Percentiles rank a stretch among this genome's conserved stretches.
phyloP scores from a whole-genome alignment of 2,888 invertebrate genomes.

The Tipula lateralis region DNA sequence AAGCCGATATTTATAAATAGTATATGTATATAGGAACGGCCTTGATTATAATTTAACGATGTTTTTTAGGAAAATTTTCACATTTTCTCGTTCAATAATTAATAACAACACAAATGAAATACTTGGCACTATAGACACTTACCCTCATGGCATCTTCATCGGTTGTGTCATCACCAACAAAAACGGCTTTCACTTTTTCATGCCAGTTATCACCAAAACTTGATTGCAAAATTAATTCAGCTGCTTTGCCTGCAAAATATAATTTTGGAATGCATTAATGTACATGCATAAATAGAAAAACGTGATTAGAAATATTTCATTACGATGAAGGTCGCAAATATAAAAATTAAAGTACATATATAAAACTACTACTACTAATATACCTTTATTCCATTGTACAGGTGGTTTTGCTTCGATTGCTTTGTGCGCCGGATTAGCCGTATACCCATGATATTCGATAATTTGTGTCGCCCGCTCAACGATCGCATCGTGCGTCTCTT shows the following conservation, averaged over 20 bases:
- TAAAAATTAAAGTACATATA: too few relatives aligned
- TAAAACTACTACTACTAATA: too few relatives aligned
- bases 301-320: background rate
- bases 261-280: background rate
- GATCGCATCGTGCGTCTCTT: constrained; percentile 53
- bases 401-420: constrained; percentile 74
- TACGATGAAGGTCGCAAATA: background rate
- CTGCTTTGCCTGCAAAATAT: constrained; percentile 53
- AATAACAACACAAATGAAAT: background rate
- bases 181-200: constrained; percentile 66
- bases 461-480: constrained; percentile 55
- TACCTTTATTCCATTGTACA: constrained; percentile 73
- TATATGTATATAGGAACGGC: background rate
- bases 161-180: constrained; percentile 82
- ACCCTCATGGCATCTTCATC: constrained; percentile 89
- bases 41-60: background rate
- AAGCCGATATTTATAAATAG: background rate
- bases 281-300: background rate
- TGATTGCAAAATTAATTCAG: constrained; percentile 65
- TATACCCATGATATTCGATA: constrained; percentile 61
- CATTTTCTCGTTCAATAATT: constrained; percentile 28
- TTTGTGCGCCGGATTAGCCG: constrained; percentile 61
- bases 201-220: constrained; percentile 70
- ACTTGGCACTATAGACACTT: constrained; percentile 35
- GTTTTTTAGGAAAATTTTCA: background rate